phyloP scores from a whole-genome alignment of 1,140 invertebrate genomes.

The Thaumetopoea pityocampa region DNA sequence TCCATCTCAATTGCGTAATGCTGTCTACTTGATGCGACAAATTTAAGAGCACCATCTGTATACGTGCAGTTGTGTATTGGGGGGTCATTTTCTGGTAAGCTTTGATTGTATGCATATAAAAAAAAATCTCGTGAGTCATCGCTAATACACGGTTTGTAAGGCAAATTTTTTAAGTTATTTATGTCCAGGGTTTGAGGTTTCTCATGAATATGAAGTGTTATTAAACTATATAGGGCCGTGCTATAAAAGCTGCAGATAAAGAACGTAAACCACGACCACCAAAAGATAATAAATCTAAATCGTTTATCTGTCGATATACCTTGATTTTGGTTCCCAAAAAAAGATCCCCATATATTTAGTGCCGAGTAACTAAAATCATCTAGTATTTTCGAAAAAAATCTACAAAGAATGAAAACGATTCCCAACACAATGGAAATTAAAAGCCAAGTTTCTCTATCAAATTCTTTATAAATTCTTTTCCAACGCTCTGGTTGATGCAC shows the following conservation, averaged over 20 bases:
- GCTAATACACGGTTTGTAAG: constrained; percentile 35
- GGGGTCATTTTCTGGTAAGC: constrained; percentile 25
- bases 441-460: constrained; percentile 31
- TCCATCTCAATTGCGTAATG: constrained; percentile 34
- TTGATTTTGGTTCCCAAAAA: constrained; percentile 26
- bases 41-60: constrained; percentile 23
- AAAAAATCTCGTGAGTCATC: constrained; percentile 23
- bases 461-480: constrained; percentile 39
- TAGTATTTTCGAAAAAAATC: constrained; percentile 6
- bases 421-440: constrained; percentile 23
- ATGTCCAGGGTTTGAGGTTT: constrained; percentile 10
- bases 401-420: constrained; percentile 12
- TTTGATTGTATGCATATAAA: constrained; percentile 28
- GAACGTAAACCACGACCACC: constrained; percentile 49
- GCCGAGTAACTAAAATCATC: constrained; percentile 13
- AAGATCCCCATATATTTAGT: constrained; percentile 38
- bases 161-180: constrained; percentile 20
- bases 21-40: constrained; percentile 24
- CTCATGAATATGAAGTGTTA: constrained; percentile 28
- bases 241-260: constrained; percentile 46
- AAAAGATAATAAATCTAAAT: constrained; percentile 26
- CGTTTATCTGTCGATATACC: constrained; percentile 24
- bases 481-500: constrained; percentile 23
- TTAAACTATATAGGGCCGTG: constrained; percentile 36
- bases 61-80: constrained; percentile 22